Percentiles rank a stretch among this genome's conserved stretches.
Conservation (phyloP, 92 coral and sea anemone genomes). For the Porites cylindrica region DNA sequence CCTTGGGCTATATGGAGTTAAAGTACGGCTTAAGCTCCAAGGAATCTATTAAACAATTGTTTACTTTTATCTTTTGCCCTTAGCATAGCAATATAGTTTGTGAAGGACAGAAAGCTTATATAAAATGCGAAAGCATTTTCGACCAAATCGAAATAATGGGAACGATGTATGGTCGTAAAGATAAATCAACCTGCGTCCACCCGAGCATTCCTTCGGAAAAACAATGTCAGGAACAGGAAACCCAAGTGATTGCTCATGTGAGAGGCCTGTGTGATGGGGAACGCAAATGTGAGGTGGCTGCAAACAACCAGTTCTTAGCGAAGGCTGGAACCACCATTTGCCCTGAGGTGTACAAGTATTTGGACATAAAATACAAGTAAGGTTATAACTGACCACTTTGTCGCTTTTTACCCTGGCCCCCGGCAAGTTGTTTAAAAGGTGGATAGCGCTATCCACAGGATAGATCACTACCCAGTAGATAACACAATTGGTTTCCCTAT, state of each 20-base stretch:
- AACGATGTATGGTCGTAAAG: constrained; percentile 89
- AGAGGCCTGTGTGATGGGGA: constrained; percentile 88
- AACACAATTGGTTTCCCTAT: too few relatives aligned
- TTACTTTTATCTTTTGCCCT: neutral
- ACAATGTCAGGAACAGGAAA: constrained; percentile 74
- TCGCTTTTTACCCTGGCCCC: too few relatives aligned
- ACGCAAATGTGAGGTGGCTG: constrained; percentile 83
- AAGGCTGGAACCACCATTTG: constrained; percentile 89
- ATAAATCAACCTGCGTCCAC: constrained; percentile 74
- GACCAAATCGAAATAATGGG: constrained; percentile 64
- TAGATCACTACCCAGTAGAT: too few relatives aligned
- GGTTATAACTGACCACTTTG: neutral
- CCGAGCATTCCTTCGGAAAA: constrained; percentile 73
- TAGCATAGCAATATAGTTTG: constrained; percentile 83
- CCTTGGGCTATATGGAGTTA: too few relatives aligned
- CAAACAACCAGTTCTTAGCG: constrained; percentile 82
- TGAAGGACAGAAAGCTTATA: constrained; percentile 89
- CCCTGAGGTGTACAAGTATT: constrained; percentile 85
- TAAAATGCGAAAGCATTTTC: constrained; percentile 79
- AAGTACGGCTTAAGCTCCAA: too few relatives aligned
- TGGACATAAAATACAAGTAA: constrained; percentile 88
- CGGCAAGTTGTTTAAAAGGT: too few relatives aligned
- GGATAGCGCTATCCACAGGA: too few relatives aligned
- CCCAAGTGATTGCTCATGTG: constrained; percentile 65
- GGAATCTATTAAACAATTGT: too few relatives aligned